Evolutionary conservation across 2,113 vertebrate genomes (phyloP), one percentile per base, ranked within the genome.

Genomic region (Camelus dromedarius): DNA sequence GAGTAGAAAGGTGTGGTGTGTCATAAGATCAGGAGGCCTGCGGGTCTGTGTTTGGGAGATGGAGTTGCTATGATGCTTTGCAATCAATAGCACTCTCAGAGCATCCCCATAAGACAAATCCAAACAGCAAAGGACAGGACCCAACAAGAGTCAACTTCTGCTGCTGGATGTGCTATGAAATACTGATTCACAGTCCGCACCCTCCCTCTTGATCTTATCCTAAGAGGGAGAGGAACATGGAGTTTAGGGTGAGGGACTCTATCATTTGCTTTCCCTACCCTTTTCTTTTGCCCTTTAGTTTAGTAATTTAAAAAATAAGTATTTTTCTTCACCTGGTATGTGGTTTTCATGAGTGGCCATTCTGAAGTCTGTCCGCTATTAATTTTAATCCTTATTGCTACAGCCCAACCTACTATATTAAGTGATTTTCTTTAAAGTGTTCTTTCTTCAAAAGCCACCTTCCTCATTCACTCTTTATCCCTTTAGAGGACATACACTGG

Each of bases 1-100:
- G 18, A 6, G 2, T 30, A 30, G 15, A 89, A 76, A 8, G 0
- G 38, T 8, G 6, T 72, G 48, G 1, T 0, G 0, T 20, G 3
- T 38, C 75, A 15, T 42, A 35, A 62, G 2, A 20, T 19, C 32
- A 28, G 35, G 20, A n/a, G 18, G 3, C 12, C 56, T 10, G 2
- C 24, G 7, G 19, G 2, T 48, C 28, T 72, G 15, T 35, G 38
- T 11, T 58, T 1, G 58, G 35, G 24, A 50, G 15, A 67, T 28
- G 7, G 22, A 38, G 16, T 0, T 22, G 3, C 6, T 32, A 0
- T 30, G n/a, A 35, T 54, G 56, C 22, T 52, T 42, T 18, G 8
- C 20, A 48, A 56, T 56, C 46, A 42, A 0, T 15, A 72, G 28
- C 46, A 30, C 5, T 30, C 16, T 18, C n/a, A 88, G 35, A 60